These are phyloP conservation scores for Shinisaurus crocodilurus DNA, from an alignment of 2,113 vertebrate genomes.

Conservation along the genomic window DNA sequence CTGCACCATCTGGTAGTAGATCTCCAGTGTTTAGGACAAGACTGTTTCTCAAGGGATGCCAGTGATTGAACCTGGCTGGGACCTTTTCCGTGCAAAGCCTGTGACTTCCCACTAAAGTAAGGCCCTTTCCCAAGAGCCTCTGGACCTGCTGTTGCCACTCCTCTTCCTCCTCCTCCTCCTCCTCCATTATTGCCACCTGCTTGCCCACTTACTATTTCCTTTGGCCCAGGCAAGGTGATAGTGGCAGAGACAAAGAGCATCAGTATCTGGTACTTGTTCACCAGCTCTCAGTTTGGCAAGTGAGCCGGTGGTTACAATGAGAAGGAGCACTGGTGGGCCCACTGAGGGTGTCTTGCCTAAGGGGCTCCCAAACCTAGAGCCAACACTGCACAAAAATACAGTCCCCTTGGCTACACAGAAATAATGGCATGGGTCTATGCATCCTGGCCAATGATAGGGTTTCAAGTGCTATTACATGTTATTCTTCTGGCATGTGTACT, in stretches of 20 bases:
- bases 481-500: neutral
- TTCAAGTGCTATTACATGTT: neutral
- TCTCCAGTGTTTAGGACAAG: neutral
- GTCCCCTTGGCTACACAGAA: neutral
- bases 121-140: neutral
- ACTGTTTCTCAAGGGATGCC: neutral
- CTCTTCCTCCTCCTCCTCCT: neutral
- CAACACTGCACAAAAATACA: neutral
- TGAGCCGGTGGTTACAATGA: neutral
- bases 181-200: neutral
- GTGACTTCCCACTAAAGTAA: neutral
- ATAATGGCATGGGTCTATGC: neutral
- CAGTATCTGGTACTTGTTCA: neutral
- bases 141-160: neutral
- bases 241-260: neutral
- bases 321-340: neutral
- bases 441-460: conserved; percentile 16
- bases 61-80: neutral
- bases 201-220: neutral
- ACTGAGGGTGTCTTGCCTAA: no score
- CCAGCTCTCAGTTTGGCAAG: neutral
- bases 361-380: neutral
- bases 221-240: neutral
- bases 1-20: neutral
- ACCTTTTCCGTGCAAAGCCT: neutral